Evolutionary conservation across 37 sponge, comb jelly and placozoan species (phyloP).

Genomic region (Haliclona indistincta): DNA sequence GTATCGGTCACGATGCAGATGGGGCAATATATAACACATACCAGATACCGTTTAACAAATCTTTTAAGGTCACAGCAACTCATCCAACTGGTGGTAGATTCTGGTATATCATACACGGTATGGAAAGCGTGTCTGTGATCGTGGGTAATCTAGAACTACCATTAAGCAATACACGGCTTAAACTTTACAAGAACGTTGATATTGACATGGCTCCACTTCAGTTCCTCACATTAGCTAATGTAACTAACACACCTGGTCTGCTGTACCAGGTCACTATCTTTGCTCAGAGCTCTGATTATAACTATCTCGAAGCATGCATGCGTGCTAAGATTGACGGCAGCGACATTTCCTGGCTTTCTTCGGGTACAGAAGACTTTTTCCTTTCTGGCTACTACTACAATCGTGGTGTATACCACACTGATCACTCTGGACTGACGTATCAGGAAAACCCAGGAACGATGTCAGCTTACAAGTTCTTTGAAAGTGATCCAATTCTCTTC

Average conservation of each 20-base stretch:
- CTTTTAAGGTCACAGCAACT: slow-evolving; percentile 63
- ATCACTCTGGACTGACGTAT: slow-evolving; percentile 65
- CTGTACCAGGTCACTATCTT: slow-evolving; percentile 62
- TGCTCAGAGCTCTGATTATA: slow-evolving; percentile 52
- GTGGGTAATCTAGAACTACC: slow-evolving; percentile 73
- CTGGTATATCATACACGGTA: slow-evolving; percentile 81
- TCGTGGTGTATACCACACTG: slow-evolving; percentile 48
- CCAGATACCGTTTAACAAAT: slow-evolving; percentile 61
- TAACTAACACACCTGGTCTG: slow-evolving; percentile 39
- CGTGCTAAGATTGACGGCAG: slow-evolving; percentile 57
- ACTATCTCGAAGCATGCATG: slow-evolving; percentile 72
- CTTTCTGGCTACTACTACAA: slow-evolving; percentile 86
- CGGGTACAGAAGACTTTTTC: slow-evolving; percentile 87
- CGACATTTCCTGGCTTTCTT: slow-evolving; percentile 57
- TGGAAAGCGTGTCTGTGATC: slow-evolving; percentile 66
- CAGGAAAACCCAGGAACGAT: slow-evolving; percentile 32
- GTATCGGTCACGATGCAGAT: slow-evolving; percentile 50
- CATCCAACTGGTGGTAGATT: slow-evolving; percentile 33
- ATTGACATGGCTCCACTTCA: slow-evolving; percentile 30
- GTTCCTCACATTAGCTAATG: slow-evolving; percentile 60
- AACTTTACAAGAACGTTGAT: slow-evolving; percentile 64
- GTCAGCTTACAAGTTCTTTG: slow-evolving; percentile 87
- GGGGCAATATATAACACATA: slow-evolving; percentile 62
- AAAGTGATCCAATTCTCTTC: slow-evolving; percentile 77
- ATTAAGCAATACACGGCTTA: slow-evolving; percentile 43